Base-by-base conservation (phyloP, 1,140 invertebrate genomes). In the Cydia amplana region DNA sequence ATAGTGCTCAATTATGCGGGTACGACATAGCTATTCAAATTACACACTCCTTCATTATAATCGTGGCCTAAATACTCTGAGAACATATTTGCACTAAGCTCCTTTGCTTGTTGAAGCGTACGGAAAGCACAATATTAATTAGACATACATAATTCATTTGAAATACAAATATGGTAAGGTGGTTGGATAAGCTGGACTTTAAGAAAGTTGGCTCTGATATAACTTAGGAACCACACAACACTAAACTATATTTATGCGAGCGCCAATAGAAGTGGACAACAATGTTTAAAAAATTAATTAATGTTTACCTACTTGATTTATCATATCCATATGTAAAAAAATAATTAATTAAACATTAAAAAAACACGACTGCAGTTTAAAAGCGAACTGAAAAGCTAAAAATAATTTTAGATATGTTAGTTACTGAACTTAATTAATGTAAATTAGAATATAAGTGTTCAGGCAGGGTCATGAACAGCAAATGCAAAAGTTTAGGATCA, bases 11-110 rank as follows among this genome's bases (percentile, higher is more conserved):
- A 70, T 28, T 70, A 36, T 36, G 65, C 28, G 65, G 25, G 65
- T 70, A 40, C 32, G 28, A 40, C 65, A 70, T 18, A 70, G 32
- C 65, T 70, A 36, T 32, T 70, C 32, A 36, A 70, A 70, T 70
- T 70, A 70, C 65, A 70, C 65, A 70, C 65, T 70, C 32, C 65
- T 70, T 36, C 28, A 40, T 70, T 70, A 40, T 70, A 70, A 40
- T 43, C 20, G 55, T 60, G 55, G 55, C 55, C 55, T 60, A 60
- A 60, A 60, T 60, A 60, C 55, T 9, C 51, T 10, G 1, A 20
- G 55, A 60, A 60, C 55, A 60, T 60, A 60, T 60, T 60, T 60
- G 55, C 55, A 60, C 55, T 60, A 60, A 60, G 55, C 20, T 23
- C 55, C 55, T 60, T 60, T 60, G 55, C 55, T 60, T 60, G 55